Percentiles rank a stretch among this genome's conserved stretches.
These are phyloP conservation scores for Panthera uncia DNA, from an alignment of 2,113 vertebrate genomes.

Conservation along the genomic window DNA sequence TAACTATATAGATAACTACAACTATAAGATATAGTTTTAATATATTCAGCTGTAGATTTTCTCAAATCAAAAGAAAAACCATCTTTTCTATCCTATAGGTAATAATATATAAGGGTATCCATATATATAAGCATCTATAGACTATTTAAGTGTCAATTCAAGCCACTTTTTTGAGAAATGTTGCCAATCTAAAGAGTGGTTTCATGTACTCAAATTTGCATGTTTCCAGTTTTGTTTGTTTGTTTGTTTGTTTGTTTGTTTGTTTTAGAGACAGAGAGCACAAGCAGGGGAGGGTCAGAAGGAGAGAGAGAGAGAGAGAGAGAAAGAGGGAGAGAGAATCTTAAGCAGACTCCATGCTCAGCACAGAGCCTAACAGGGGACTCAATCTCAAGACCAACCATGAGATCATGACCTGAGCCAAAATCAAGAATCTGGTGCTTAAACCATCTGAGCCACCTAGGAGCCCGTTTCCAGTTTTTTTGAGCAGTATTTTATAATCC, in stretches of 20 bases:
- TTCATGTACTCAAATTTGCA: constrained; percentile 42
- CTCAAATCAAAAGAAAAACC: background rate
- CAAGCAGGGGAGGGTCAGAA: no score
- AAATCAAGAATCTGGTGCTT: no score
- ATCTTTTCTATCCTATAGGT: constrained; percentile 20
- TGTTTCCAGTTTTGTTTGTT: background rate
- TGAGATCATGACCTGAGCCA: no score
- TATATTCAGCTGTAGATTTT: constrained; percentile 6
- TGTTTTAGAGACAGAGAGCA: no score
- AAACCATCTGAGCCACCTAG: no score
- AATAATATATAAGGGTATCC: background rate
- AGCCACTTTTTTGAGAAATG: constrained; percentile 32
- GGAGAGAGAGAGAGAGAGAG: no score
- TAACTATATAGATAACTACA: no score
- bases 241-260: no score
- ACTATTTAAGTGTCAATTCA: constrained; percentile 42
- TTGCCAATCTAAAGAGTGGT: background rate
- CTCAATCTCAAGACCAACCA: no score
- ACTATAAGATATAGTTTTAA: background rate
- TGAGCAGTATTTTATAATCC: background rate
- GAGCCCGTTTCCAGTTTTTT: background rate
- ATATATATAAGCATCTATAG: background rate
- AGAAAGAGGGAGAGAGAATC: no score
- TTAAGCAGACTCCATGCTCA: no score
- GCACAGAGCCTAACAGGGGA: no score